A percentile compares a stretch with the other conserved stretches of the same genome.
phyloP scores from a whole-genome alignment of 30 jellyfish, hydroid and myxozoan genomes.

The Pelagia noctiluca region DNA sequence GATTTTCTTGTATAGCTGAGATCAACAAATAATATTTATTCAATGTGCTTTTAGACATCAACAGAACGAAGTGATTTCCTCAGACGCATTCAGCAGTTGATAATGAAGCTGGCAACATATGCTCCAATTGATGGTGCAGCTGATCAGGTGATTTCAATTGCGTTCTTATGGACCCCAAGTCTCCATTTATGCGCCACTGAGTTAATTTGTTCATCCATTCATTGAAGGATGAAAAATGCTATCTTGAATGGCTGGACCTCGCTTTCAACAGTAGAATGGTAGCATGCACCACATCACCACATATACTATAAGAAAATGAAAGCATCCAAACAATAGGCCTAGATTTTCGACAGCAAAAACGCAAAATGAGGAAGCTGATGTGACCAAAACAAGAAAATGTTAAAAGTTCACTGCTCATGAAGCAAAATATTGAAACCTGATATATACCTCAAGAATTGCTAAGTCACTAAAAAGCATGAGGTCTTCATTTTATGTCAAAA shows the following conservation, averaged over 20 bases:
- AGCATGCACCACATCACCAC: background rate
- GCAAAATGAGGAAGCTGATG: no score
- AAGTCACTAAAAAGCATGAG: background rate
- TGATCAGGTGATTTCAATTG: constrained; percentile 75
- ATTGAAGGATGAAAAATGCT: background rate
- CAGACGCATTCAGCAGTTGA: constrained; percentile 70
- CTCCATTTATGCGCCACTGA: background rate
- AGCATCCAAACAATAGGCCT: background rate
- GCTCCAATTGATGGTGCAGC: constrained; percentile 94
- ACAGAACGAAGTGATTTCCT: constrained; percentile 68
- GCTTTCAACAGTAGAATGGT: background rate
- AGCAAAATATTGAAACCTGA: no score
- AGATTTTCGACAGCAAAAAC: no score
- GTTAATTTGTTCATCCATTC: background rate
- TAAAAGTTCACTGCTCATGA: no score
- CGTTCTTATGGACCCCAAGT: background rate
- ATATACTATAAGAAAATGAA: background rate
- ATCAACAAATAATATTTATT: background rate
- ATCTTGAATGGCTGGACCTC: no score
- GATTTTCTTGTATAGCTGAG: no score
- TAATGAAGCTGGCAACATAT: constrained; percentile 71
- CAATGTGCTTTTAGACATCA: constrained; percentile 30
- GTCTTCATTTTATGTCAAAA: no score
- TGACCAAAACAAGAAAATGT: no score
- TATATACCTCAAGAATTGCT: background rate